Conservation (phyloP, 2,113 vertebrate genomes). For the Corythornis vintsioides region DNA sequence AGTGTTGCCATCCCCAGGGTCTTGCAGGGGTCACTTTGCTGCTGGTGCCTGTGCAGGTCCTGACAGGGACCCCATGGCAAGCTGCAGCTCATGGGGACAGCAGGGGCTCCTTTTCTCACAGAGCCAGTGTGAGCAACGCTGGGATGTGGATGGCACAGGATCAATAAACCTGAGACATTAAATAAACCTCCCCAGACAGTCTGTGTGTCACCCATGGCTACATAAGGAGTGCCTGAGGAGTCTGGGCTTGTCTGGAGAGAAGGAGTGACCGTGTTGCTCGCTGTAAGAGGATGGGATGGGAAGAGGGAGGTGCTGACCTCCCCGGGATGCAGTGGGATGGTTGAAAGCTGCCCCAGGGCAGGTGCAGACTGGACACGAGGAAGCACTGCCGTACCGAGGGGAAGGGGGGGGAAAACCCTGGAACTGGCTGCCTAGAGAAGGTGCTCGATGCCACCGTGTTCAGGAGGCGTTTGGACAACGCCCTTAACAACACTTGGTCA, state of each 20-base stretch:
- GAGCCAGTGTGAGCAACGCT: rapidly evolving
- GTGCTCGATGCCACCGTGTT: rapidly evolving
- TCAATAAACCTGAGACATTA: not conserved
- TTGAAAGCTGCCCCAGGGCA: not conserved
- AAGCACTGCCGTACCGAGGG: not conserved
- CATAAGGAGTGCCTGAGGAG: not conserved
- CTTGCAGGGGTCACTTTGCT: not conserved
- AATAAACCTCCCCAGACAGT: not conserved
- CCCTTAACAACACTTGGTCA: rapidly evolving
- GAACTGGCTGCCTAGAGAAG: not conserved
- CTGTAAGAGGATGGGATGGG: not conserved
- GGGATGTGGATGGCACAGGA: not conserved
- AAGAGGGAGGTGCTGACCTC: not conserved
- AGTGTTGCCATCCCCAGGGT: not conserved
- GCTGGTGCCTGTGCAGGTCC: not conserved
- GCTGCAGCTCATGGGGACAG: not conserved
- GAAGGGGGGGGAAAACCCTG: not conserved
- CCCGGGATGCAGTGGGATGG: not conserved
- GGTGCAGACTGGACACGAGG: not conserved
- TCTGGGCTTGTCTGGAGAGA: not conserved
- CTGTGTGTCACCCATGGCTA: rapidly evolving
- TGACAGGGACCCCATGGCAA: rapidly evolving
- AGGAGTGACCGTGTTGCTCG: not conserved
- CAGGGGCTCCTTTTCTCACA: not conserved
- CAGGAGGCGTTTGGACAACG: not conserved